phyloP scores from a whole-genome alignment of 2,888 invertebrate genomes.

The Eledona agricola region DNA sequence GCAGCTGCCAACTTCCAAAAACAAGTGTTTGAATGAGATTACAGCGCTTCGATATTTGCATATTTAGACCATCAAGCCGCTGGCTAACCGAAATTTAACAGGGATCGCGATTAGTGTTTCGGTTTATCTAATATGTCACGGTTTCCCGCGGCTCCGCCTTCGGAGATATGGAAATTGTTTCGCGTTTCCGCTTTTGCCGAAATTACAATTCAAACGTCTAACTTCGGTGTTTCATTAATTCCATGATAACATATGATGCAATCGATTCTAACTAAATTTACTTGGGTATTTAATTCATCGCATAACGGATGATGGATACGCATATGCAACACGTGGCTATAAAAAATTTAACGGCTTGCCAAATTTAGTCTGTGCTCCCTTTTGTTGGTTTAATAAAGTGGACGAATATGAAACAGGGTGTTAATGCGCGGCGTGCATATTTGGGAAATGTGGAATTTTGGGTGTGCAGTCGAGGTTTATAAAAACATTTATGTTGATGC shows the following conservation, averaged over 20 bases:
- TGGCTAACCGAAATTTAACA: slow-evolving; percentile 27
- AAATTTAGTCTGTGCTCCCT: neutral
- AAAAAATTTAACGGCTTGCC: slow-evolving; percentile 1
- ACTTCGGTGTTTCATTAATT: slow-evolving; percentile 7
- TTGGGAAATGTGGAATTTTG: too few relatives aligned
- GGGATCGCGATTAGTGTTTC: slow-evolving; percentile 28
- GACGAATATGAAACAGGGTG: too few relatives aligned
- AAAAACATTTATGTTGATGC: too few relatives aligned
- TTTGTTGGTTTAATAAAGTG: too few relatives aligned
- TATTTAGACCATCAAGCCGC: slow-evolving; percentile 17
- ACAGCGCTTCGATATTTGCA: slow-evolving; percentile 15
- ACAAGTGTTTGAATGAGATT: slow-evolving; percentile 12
- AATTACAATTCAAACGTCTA: slow-evolving; percentile 8
- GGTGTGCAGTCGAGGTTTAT: too few relatives aligned
- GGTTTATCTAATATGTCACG: slow-evolving; percentile 29
- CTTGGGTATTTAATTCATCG: too few relatives aligned
- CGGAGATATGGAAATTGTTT: slow-evolving; percentile 28
- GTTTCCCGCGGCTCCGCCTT: slow-evolving; percentile 8
- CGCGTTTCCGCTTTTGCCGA: slow-evolving; percentile 1
- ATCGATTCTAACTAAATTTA: too few relatives aligned
- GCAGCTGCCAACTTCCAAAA: slow-evolving; percentile 6
- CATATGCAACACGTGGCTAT: slow-evolving; percentile 12
- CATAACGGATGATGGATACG: too few relatives aligned
- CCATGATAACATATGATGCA: slow-evolving; percentile 4
- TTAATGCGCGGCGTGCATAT: too few relatives aligned